A percentile compares a stretch with the other conserved stretches of the same genome.
These are phyloP conservation scores for Platygyra sinensis DNA, from an alignment of 64 coral and sea anemone genomes.

Conservation along the genomic window DNA sequence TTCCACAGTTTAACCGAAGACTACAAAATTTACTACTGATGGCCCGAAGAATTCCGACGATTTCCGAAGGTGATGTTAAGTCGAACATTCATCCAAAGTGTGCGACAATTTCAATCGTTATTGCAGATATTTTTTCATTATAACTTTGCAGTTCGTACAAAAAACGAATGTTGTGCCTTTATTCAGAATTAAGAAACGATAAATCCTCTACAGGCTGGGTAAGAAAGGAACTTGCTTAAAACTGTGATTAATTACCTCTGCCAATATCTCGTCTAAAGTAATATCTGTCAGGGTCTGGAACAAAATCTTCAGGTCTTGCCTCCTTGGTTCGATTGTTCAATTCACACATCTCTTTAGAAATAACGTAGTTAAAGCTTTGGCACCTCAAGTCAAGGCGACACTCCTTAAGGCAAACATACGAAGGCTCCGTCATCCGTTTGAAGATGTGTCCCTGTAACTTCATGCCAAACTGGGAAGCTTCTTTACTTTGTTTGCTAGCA, in stretches of 20 bases:
- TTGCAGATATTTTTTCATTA: too few species aligned
- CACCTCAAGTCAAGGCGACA: not conserved
- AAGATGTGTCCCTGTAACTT: not conserved
- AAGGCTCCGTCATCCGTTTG: not conserved
- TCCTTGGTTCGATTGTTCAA: slow-evolving; percentile 12
- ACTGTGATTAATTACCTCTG: not conserved
- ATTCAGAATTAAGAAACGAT: too few species aligned
- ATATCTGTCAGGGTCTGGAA: not conserved
- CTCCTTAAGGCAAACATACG: not conserved
- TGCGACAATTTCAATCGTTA: too few species aligned
- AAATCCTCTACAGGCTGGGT: too few species aligned
- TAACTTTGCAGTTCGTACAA: too few species aligned
- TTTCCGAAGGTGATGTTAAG: too few species aligned
- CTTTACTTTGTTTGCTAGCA: not conserved
- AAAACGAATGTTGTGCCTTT: too few species aligned
- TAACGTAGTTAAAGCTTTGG: slow-evolving; percentile 18
- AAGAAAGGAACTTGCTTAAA: too few species aligned
- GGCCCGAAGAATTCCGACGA: too few species aligned
- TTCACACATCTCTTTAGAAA: not conserved
- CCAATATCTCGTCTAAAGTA: not conserved
- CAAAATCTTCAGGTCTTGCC: slow-evolving; percentile 7
- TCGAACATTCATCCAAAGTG: too few species aligned
- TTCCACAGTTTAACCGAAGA: too few species aligned
- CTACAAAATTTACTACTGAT: too few species aligned
- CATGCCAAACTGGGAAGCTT: not conserved